A percentile compares a stretch with the other conserved stretches of the same genome.
Conservation (phyloP, 2,888 invertebrate genomes). For the Rotaria socialis region DNA sequence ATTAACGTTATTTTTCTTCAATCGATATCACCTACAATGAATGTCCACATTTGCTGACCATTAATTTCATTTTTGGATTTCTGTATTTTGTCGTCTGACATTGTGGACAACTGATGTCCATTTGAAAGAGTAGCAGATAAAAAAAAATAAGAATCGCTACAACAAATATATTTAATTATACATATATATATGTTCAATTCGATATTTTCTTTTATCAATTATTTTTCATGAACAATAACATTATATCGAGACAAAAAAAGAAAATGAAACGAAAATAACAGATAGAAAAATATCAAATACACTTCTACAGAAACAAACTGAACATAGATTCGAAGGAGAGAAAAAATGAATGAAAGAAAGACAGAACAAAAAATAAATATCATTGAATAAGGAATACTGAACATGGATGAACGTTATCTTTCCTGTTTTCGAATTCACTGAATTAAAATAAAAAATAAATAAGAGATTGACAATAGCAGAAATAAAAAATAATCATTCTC, state of each 20-base stretch:
- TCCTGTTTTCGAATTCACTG: background rate
- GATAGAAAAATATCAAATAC: constrained; percentile 1
- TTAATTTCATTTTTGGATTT: constrained; percentile 88
- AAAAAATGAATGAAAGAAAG: background rate
- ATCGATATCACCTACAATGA: constrained; percentile 64
- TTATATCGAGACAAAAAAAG: background rate
- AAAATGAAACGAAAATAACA: background rate
- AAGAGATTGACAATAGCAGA: background rate
- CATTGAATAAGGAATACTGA: background rate
- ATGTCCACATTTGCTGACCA: constrained; percentile 97
- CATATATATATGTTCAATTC: background rate
- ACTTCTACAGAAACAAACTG: background rate
- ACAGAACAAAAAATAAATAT: background rate
- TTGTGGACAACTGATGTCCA: constrained; percentile 70
- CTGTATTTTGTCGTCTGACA: constrained; percentile 93
- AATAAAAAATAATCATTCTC: background rate
- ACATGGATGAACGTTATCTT: too few species aligned
- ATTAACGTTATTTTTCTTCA: background rate
- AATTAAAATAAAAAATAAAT: background rate
- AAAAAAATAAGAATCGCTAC: background rate
- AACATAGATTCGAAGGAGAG: background rate
- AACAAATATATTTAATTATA: background rate
- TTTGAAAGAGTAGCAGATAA: background rate
- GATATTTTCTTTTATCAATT: constrained; percentile 1
- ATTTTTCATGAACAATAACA: constrained; percentile 21